These are phyloP conservation scores for Chironomus striatipennis DNA, from an alignment of 1,140 invertebrate species.

Conservation along the genomic window DNA sequence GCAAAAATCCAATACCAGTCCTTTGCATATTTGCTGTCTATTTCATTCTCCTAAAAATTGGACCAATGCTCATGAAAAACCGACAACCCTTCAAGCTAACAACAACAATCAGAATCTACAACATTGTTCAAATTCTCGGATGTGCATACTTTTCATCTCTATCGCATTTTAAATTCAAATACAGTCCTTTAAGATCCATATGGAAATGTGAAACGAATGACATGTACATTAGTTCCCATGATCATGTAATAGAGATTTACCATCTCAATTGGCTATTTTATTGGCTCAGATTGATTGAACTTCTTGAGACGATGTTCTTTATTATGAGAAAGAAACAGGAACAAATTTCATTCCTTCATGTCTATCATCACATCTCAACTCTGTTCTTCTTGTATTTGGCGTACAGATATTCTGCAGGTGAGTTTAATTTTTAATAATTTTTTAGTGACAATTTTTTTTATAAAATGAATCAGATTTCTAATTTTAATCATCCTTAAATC, in stretches of 20 bases:
- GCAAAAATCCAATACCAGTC: slow-evolving; percentile 50
- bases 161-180: slow-evolving; percentile 36
- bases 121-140: slow-evolving; percentile 58
- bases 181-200: not conserved
- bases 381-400: not conserved
- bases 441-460: too few relatives aligned
- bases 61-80: slow-evolving; percentile 70
- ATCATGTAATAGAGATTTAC: not conserved
- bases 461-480: too few relatives aligned
- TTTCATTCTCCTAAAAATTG: slow-evolving; percentile 52
- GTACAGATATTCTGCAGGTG: not conserved
- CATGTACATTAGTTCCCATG: not conserved
- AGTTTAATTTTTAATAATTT: not conserved
- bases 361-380: slow-evolving; percentile 52
- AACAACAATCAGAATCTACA: slow-evolving; percentile 63
- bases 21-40: slow-evolving; percentile 57
- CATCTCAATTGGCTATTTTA: slow-evolving; percentile 13
- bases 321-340: slow-evolving; percentile 66
- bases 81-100: slow-evolving; percentile 68
- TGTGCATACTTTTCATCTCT: slow-evolving; percentile 58
- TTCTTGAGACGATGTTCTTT: slow-evolving; percentile 73
- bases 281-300: slow-evolving; percentile 47
- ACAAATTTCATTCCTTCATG: slow-evolving; percentile 64
- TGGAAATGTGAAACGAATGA: not conserved
- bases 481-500: too few relatives aligned